Percentiles rank a stretch among this genome's conserved stretches.
Evolutionary conservation across 1,140 invertebrate genomes (phyloP).

Genomic region (Apis mellifera): DNA sequence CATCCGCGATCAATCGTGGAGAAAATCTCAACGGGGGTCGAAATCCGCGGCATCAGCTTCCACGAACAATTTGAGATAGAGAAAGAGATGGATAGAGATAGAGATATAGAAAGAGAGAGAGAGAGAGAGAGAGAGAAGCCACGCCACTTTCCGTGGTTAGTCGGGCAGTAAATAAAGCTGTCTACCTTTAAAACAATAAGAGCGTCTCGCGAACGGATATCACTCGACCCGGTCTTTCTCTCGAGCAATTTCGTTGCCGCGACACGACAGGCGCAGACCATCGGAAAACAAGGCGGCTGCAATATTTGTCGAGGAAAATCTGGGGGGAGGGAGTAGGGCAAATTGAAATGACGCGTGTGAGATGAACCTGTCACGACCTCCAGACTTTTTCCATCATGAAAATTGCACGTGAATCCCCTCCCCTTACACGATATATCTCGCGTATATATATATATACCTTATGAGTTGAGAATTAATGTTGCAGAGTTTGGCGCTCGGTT

Average conservation of each 20-base stretch:
- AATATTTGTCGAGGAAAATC: conserved; percentile 71
- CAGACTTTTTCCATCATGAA: neutral
- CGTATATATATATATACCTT: no score
- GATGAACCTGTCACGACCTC: conserved; percentile 63
- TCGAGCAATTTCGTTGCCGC: conserved; percentile 68
- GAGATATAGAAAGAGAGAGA: neutral
- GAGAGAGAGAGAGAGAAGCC: neutral
- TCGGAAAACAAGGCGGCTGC: conserved; percentile 55
- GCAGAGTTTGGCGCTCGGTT: no score
- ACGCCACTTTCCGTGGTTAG: conserved; percentile 64
- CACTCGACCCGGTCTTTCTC: conserved; percentile 55
- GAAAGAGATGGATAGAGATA: conserved; percentile 17
- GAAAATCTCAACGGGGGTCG: conserved; percentile 55
- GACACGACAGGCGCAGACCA: conserved; percentile 24
- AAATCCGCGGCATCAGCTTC: conserved; percentile 51
- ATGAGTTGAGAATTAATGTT: neutral
- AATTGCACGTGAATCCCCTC: neutral
- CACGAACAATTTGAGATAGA: conserved; percentile 61
- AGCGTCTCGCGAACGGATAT: conserved; percentile 64
- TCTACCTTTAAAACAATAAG: conserved; percentile 73
- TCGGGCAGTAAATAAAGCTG: conserved; percentile 74
- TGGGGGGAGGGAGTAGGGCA: conserved; percentile 51
- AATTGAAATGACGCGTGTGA: conserved; percentile 72
- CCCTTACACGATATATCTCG: no score
- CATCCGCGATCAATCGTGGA: conserved; percentile 22